Conservation (phyloP, 2,113 vertebrate genomes). For the Oncorhynchus gorbuscha region DNA sequence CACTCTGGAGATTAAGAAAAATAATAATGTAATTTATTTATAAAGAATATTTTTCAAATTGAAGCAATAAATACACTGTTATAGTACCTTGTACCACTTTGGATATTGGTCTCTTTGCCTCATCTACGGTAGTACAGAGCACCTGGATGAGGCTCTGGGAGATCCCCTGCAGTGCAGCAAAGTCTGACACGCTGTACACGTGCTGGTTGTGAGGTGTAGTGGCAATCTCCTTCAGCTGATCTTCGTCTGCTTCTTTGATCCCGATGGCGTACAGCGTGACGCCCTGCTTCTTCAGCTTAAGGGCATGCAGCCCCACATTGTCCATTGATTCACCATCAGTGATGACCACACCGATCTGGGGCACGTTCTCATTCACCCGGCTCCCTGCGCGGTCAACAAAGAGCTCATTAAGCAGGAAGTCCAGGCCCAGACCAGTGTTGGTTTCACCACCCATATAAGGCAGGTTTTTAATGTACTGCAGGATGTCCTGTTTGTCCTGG, state of each 20-base stretch:
- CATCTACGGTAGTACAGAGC: constrained; percentile 72
- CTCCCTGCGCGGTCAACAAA: constrained; percentile 82
- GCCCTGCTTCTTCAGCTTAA: constrained; percentile 63
- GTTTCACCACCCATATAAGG: constrained; percentile 79
- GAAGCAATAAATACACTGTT: background rate
- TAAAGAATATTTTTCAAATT: background rate
- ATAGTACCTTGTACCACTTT: constrained; percentile 16
- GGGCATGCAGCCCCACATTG: constrained; percentile 70
- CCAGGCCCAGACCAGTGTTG: constrained; percentile 80
- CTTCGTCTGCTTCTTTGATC: constrained; percentile 77
- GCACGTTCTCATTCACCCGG: constrained; percentile 73
- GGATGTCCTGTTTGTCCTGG: constrained; percentile 69
- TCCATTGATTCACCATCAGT: constrained; percentile 71
- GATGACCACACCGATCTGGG: constrained; percentile 80
- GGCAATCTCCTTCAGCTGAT: constrained; percentile 71
- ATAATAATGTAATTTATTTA: background rate
- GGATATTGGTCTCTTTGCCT: constrained; percentile 26
- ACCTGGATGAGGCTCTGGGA: constrained; percentile 66
- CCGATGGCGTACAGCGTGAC: constrained; percentile 82
- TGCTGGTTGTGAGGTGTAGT: constrained; percentile 64
- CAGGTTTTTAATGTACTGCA: constrained; percentile 77
- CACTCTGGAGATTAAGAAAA: constrained; percentile 66
- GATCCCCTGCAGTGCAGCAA: constrained; percentile 49
- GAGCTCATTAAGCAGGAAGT: constrained; percentile 79
- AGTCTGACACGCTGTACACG: constrained; percentile 66